Conservation (phyloP, 2,888 invertebrate genomes). For the Drosophila histrio region DNA sequence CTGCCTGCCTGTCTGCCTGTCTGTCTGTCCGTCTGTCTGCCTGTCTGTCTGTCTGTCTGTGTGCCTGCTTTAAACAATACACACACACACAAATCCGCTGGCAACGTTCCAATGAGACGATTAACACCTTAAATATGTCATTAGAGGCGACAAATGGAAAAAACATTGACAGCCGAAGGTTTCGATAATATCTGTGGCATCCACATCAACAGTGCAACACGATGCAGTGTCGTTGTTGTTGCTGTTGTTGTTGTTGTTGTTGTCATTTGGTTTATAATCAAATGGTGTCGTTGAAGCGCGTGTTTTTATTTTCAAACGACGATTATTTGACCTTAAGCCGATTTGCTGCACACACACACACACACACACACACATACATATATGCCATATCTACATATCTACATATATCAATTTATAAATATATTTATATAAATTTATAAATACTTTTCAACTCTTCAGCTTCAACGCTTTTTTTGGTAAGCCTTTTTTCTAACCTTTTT, state of each 20-base stretch:
- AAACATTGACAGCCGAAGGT: constrained; percentile 63
- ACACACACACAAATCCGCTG: constrained; percentile 55
- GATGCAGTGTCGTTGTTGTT: constrained; percentile 8
- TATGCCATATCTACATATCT: background rate
- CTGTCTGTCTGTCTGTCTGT: constrained; percentile 3
- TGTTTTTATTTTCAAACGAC: constrained; percentile 73
- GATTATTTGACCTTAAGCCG: constrained; percentile 74
- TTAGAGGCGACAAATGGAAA: constrained; percentile 75
- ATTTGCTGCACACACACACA: constrained; percentile 52
- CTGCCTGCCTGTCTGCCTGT: constrained; percentile 3
- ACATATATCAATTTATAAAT: constrained; percentile 11
- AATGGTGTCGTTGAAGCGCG: constrained; percentile 72
- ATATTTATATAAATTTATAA: background rate
- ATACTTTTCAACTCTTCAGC: too few relatives aligned
- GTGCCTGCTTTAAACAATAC: constrained; percentile 46
- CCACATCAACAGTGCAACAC: constrained; percentile 16
- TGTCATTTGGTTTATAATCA: constrained; percentile 25
- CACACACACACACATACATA: constrained; percentile 11
- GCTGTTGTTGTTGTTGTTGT: constrained; percentile 34
- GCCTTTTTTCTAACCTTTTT: constrained; percentile 26
- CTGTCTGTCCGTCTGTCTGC: constrained; percentile 3
- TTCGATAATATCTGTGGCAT: constrained; percentile 38
- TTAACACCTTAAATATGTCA: constrained; percentile 78
- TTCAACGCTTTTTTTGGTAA: constrained; percentile 14
- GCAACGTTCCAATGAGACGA: constrained; percentile 71